Evolutionary conservation across 1,140 invertebrate genomes (phyloP), one percentile per base, ranked within the genome.

Genomic region (Neuroterus valhalla): DNA sequence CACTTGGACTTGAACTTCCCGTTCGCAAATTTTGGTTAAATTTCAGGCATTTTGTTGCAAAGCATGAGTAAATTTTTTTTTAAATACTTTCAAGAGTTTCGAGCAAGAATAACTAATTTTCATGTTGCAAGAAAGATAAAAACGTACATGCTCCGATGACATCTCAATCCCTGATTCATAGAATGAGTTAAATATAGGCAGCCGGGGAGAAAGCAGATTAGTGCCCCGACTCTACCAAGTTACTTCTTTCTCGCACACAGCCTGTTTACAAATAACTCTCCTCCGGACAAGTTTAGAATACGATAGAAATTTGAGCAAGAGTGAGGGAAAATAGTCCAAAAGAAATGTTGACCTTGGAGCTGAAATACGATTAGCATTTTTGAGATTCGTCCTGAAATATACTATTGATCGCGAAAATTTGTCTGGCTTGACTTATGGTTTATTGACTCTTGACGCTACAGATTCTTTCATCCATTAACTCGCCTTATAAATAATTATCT

Each of bases 101-200:
- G 4, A 38, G 8, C 6, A 26, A 62, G 52, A 15, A 62, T n/a
- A 62, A n/a, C 14, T 1, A 15, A 62, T 62, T 62, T 62, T 26
- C 31, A 23, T 62, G 8, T 14, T 62, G 31, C 2, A 26, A 23
- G 12, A 15, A 62, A 62, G 12, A 15, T 31, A 62, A n/a, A 31
- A 62, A 31, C 23, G 26, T 62, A 12, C 55, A 62, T 62, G 26
- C 12, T 26, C 15, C 3, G 12, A 62, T 62, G 52, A 62, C 23
- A 62, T 31, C 3, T 62, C 23, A 62, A 62, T 62, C 10, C 11
- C 23, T 62, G 55, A 62, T 62, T 62, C 55, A 62, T 31, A 6
- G 55, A 38, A 26, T 62, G 31, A 15, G 23, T 15, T 62, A 62
- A 62, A 62, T 62, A 62, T 62, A 62, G 21, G 12, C 4, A 62